Conservation (phyloP, 2,113 vertebrate species). For the Perca flavescens region DNA sequence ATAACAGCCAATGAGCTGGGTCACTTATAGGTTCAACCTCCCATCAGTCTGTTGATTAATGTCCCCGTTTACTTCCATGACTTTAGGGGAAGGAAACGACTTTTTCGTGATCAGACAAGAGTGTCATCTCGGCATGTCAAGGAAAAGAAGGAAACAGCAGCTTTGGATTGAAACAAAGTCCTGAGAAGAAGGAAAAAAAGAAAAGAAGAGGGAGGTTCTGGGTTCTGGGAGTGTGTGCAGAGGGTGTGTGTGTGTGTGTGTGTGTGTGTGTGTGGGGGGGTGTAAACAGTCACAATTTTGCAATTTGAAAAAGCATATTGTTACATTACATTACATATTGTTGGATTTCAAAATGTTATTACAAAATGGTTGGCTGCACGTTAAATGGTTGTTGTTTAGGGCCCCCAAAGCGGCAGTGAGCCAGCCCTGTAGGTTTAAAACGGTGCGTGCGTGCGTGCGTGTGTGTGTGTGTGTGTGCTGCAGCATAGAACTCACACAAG, state of each 20-base stretch:
- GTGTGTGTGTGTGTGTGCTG: neutral
- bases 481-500: neutral
- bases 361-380: neutral
- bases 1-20: conserved; percentile 50
- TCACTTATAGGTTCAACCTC: conserved; percentile 33
- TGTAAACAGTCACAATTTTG: too few relatives aligned
- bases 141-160: neutral
- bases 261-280: too few relatives aligned
- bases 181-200: too few relatives aligned
- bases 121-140: conserved; percentile 23
- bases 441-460: neutral
- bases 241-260: too few relatives aligned
- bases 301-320: neutral
- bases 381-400: neutral
- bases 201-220: too few relatives aligned
- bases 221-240: too few relatives aligned
- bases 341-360: neutral
- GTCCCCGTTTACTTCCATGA: conserved; percentile 27
- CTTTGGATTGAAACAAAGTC: conserved; percentile 5
- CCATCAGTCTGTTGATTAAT: conserved; percentile 42
- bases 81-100: conserved; percentile 27
- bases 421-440: neutral
- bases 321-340: neutral
- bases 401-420: too few relatives aligned
- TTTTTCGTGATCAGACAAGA: conserved; percentile 32